phyloP scores from a whole-genome alignment of 2,888 invertebrate genomes.

The Argyresthia goedartella region DNA sequence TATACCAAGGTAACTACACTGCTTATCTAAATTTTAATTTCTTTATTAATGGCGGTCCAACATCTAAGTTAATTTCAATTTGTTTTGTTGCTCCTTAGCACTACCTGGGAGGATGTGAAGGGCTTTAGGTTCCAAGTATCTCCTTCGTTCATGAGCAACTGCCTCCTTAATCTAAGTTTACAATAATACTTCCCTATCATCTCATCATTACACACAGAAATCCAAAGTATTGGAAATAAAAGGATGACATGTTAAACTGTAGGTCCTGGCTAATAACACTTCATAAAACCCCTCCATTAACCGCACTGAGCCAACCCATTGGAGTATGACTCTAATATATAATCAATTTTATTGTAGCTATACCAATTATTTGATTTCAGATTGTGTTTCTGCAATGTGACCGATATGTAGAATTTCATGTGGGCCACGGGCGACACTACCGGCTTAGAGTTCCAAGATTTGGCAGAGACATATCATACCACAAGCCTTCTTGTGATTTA shows the following conservation, averaged over 20 bases:
- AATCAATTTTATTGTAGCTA: too few species aligned
- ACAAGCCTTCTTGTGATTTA: conserved; percentile 90
- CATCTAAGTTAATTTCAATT: neutral
- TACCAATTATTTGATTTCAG: conserved; percentile 63
- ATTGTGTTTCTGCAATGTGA: conserved; percentile 87
- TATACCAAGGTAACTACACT: conserved; percentile 90
- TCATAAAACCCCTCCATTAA: too few species aligned
- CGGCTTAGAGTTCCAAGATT: conserved; percentile 93
- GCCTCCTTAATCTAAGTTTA: neutral
- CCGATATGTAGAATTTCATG: conserved; percentile 95
- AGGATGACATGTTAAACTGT: neutral
- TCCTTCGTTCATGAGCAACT: too few species aligned
- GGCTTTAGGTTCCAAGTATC: too few species aligned
- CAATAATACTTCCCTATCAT: neutral
- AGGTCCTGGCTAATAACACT: too few species aligned
- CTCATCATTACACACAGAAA: neutral
- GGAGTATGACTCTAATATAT: too few species aligned
- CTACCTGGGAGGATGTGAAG: too few species aligned
- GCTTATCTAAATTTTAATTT: too few species aligned
- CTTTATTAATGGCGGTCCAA: too few species aligned
- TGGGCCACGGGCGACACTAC: conserved; percentile 92
- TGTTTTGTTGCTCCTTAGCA: too few species aligned
- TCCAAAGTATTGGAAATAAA: neutral
- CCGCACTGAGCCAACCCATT: too few species aligned
- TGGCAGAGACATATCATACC: conserved; percentile 94